Conservation (phyloP, 2,888 invertebrate species). For the Peribatodes rhomboidaria region DNA sequence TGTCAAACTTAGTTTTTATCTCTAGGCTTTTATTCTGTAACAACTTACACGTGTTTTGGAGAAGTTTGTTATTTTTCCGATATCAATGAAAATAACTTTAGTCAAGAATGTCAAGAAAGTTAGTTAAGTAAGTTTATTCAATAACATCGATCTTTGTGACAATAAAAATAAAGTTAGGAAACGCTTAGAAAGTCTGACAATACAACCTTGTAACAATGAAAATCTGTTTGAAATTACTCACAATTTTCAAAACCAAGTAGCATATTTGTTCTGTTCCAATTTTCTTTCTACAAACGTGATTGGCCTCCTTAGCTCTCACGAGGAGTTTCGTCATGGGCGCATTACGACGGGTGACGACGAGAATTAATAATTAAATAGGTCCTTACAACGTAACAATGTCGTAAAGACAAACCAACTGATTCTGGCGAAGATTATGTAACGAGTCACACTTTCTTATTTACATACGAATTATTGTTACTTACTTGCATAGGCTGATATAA, state of each 20-base stretch:
- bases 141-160: no score
- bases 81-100: no score
- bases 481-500: neutral
- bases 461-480: slow-evolving; percentile 2
- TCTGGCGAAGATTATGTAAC: slow-evolving; percentile 16
- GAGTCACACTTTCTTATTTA: slow-evolving; percentile 16
- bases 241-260: neutral
- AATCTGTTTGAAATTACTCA: neutral
- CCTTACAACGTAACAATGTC: slow-evolving; percentile 45
- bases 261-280: slow-evolving; percentile 3
- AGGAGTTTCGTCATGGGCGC: slow-evolving; percentile 22
- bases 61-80: no score
- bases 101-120: no score
- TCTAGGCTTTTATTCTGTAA: neutral
- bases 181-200: no score
- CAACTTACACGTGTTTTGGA: slow-evolving; percentile 1
- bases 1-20: slow-evolving; percentile 1
- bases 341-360: slow-evolving; percentile 45
- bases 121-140: no score
- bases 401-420: slow-evolving; percentile 36
- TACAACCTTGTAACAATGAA: neutral
- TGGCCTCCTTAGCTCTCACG: slow-evolving; percentile 38
- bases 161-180: no score
- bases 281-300: slow-evolving; percentile 28
- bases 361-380: slow-evolving; percentile 52